Conservation (phyloP, 2,113 vertebrate species). For the Tenrec ecaudatus region DNA sequence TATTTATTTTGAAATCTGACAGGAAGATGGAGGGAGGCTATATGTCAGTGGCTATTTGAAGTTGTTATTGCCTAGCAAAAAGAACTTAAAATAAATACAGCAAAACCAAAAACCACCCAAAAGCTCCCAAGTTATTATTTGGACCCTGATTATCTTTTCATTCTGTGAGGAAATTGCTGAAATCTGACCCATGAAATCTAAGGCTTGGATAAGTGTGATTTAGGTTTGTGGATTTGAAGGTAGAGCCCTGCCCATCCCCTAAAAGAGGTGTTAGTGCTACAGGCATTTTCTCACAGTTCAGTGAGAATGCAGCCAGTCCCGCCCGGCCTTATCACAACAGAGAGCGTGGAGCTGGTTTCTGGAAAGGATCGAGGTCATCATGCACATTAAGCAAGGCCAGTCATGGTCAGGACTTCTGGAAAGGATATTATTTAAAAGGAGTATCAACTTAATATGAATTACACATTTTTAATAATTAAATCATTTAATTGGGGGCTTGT, state of each 20-base stretch:
- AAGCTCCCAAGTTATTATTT: constrained; percentile 60
- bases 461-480: constrained; percentile 51
- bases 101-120: not conserved
- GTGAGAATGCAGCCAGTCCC: not conserved
- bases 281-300: not conserved
- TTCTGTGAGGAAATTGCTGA: constrained; percentile 70
- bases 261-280: not conserved
- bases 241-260: constrained; percentile 1
- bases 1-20: constrained; percentile 26
- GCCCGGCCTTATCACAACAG: not conserved
- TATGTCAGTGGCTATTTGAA: constrained; percentile 61
- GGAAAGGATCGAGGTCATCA: no score
- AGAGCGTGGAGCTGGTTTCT: not conserved
- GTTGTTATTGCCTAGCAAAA: constrained; percentile 42
- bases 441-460: constrained; percentile 65
- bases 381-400: not conserved
- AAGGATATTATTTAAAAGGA: constrained; percentile 25
- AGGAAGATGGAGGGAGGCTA: not conserved
- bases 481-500: no score
- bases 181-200: constrained; percentile 75
- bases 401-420: not conserved
- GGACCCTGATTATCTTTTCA: constrained; percentile 72
- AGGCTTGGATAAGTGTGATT: constrained; percentile 66
- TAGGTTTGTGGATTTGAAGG: constrained; percentile 63
- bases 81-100: not conserved